Evolutionary conservation across 2,797 vertebrate species (phyloP).

Genomic region (Apogon hyalosoma): DNA sequence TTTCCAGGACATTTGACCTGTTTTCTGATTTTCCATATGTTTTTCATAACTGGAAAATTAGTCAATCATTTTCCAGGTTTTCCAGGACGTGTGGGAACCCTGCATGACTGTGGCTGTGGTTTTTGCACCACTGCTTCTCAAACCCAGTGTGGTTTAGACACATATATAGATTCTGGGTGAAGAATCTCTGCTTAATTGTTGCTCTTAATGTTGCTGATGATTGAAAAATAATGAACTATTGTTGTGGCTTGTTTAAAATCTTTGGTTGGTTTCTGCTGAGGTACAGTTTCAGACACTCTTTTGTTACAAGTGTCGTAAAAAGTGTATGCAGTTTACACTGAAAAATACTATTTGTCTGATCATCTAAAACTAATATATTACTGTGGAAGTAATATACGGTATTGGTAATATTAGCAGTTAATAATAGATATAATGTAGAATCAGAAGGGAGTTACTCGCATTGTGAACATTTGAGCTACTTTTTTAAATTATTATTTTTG

Average conservation of each 20-base stretch:
- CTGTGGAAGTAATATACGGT: too few relatives aligned
- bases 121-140: neutral
- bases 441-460: neutral
- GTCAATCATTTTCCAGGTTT: too few relatives aligned
- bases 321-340: neutral
- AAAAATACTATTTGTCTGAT: neutral
- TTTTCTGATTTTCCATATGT: too few relatives aligned
- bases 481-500: neutral
- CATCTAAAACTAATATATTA: neutral
- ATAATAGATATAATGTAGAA: neutral
- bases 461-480: neutral
- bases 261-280: neutral
- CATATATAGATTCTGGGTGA: neutral
- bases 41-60: too few relatives aligned
- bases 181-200: neutral
- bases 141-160: neutral
- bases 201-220: neutral
- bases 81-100: too few relatives aligned
- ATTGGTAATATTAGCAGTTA: neutral
- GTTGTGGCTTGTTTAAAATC: neutral
- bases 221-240: neutral
- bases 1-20: too few relatives aligned
- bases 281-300: neutral
- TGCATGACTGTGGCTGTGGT: neutral
- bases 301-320: neutral